A percentile compares a stretch with the other conserved stretches of the same genome.
phyloP scores from a whole-genome alignment of 2,888 invertebrate species.

The Xylophagus ater region DNA sequence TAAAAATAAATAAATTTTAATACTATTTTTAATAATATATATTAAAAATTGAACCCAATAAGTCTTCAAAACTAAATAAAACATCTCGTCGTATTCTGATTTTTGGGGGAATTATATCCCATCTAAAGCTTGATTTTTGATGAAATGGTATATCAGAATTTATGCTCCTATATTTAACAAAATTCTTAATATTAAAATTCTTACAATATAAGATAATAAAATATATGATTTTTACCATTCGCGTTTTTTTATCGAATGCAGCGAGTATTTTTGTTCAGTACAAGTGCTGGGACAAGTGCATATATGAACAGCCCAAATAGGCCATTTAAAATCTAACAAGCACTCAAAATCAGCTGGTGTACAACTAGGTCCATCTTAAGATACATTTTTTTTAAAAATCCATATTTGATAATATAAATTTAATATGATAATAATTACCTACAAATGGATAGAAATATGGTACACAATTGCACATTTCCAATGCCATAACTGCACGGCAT shows the following conservation, averaged over 20 bases:
- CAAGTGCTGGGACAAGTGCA: slow-evolving; percentile 16
- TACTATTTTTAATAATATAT: background rate
- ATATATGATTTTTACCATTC: slow-evolving; percentile 5
- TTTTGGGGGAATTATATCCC: slow-evolving; percentile 44
- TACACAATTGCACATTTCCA: slow-evolving; percentile 45
- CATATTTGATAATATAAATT: slow-evolving; percentile 39
- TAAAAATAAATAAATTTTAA: slow-evolving; percentile 23
- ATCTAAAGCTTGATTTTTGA: slow-evolving; percentile 41
- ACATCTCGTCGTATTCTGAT: slow-evolving; percentile 45
- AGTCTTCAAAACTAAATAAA: slow-evolving; percentile 47
- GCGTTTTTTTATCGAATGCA: slow-evolving; percentile 8
- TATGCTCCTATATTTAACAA: slow-evolving; percentile 11
- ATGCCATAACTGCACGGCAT: slow-evolving; percentile 42
- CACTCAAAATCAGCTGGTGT: slow-evolving; percentile 13
- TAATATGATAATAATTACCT: slow-evolving; percentile 17
- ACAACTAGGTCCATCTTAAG: slow-evolving; percentile 15
- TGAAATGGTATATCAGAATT: slow-evolving; percentile 14
- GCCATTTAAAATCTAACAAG: slow-evolving; percentile 15
- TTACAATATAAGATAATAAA: background rate
- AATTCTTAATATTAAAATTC: background rate
- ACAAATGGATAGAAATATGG: slow-evolving; percentile 44
- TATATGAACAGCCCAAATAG: slow-evolving; percentile 12
- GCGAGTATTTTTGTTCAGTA: slow-evolving; percentile 10
- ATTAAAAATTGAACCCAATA: slow-evolving; percentile 38
- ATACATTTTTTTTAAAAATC: slow-evolving; percentile 30